A percentile compares a stretch with the other conserved stretches of the same genome.
Conservation (phyloP, 2,888 invertebrate genomes). For the Dasypolia templi region DNA sequence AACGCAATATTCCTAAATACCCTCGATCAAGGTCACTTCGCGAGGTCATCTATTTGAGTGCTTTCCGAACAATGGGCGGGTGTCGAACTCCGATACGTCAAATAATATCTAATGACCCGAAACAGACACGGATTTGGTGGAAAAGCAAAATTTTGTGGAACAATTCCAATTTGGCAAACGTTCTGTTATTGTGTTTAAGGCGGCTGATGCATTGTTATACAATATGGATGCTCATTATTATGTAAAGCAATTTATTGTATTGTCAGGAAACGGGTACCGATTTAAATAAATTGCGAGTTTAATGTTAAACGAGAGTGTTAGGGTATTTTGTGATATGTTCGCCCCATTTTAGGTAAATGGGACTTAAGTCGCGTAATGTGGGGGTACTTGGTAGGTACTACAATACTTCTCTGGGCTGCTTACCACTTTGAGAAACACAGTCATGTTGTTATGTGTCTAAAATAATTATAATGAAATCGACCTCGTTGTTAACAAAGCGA, state of each 20-base stretch:
- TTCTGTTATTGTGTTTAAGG: slow-evolving; percentile 17
- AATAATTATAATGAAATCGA: not conserved
- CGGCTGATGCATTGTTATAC: slow-evolving; percentile 10
- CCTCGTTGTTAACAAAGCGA: not conserved
- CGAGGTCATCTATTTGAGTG: slow-evolving; percentile 36
- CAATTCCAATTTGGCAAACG: slow-evolving; percentile 60
- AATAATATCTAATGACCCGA: slow-evolving; percentile 56
- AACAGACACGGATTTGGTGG: slow-evolving; percentile 51
- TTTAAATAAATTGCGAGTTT: not conserved
- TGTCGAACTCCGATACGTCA: slow-evolving; percentile 55
- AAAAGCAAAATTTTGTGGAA: slow-evolving; percentile 57
- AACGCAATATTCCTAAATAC: slow-evolving; percentile 49
- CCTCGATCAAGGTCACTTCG: slow-evolving; percentile 47
- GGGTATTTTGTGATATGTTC: too few species aligned
- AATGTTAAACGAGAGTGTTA: too few species aligned
- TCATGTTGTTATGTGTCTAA: too few species aligned
- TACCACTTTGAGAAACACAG: too few species aligned
- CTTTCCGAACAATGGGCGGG: slow-evolving; percentile 38
- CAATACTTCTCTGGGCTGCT: too few species aligned
- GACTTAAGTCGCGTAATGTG: too few species aligned
- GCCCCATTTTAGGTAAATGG: too few species aligned
- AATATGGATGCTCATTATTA: slow-evolving; percentile 22
- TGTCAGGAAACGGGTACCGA: slow-evolving; percentile 7
- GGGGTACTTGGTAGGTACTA: too few species aligned
- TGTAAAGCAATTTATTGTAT: slow-evolving; percentile 33